phyloP scores from a whole-genome alignment of 2,888 invertebrate species.

The Autographa gamma region DNA sequence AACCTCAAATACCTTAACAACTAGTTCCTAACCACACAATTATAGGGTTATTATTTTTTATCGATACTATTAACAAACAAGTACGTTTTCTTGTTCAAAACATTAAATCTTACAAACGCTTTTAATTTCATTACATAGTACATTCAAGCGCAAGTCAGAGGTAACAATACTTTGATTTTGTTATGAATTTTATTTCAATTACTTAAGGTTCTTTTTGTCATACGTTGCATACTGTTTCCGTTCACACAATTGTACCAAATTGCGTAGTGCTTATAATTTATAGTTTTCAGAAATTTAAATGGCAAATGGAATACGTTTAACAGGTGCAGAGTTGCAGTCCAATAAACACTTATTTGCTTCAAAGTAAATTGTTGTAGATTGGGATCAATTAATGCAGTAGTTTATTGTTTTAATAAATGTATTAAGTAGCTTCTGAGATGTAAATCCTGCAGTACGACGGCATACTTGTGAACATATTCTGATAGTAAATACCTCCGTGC shows the following conservation, averaged over 20 bases:
- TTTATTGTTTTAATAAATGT: slow-evolving; percentile 47
- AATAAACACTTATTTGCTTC: slow-evolving; percentile 27
- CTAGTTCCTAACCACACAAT: slow-evolving; percentile 34
- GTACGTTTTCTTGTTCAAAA: slow-evolving; percentile 39
- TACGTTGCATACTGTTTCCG: background rate
- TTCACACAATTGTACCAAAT: slow-evolving; percentile 11
- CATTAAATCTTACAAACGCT: slow-evolving; percentile 40
- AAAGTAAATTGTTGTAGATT: slow-evolving; percentile 34
- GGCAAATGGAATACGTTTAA: slow-evolving; percentile 12
- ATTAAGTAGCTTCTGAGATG: slow-evolving; percentile 30
- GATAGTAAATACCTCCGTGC: background rate
- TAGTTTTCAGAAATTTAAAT: slow-evolving; percentile 37
- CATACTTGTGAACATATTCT: background rate
- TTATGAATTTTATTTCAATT: background rate
- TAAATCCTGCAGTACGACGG: background rate
- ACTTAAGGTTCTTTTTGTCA: background rate
- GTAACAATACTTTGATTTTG: background rate
- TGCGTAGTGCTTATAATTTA: slow-evolving; percentile 30
- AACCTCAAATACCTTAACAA: slow-evolving; percentile 25
- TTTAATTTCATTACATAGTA: slow-evolving; percentile 41
- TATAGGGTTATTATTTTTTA: slow-evolving; percentile 62
- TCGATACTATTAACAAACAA: slow-evolving; percentile 57
- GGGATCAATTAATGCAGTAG: slow-evolving; percentile 34
- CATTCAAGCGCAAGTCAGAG: background rate
- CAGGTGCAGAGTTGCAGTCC: slow-evolving; percentile 7